Evolutionary conservation across 2,113 vertebrate genomes (phyloP).

Genomic region (Rissa tridactyla): DNA sequence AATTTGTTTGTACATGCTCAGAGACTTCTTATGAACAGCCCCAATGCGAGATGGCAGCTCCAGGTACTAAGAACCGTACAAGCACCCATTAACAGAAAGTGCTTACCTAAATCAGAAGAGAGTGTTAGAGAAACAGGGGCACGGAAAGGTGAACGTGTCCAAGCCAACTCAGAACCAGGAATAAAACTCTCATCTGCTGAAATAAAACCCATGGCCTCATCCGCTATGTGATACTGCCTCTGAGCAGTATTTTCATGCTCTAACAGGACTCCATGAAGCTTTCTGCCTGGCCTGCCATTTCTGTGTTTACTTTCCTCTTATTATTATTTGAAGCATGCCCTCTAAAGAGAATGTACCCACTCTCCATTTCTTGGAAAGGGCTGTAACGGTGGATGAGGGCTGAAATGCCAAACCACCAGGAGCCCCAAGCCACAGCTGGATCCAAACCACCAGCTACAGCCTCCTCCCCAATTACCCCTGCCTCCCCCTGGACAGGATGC

Average conservation of each 20-base stretch:
- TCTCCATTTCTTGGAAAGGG: not conserved
- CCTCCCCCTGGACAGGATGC: not conserved
- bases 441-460: not conserved
- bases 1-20: not conserved
- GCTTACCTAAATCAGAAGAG: not conserved
- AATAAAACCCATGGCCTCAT: not conserved
- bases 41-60: not conserved
- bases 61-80: not conserved
- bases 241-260: not conserved
- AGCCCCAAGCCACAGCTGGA: not conserved
- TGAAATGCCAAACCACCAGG: not conserved
- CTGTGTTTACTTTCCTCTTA: not conserved
- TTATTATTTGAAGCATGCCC: not conserved
- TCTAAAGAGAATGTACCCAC: not conserved
- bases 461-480: not conserved
- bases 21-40: not conserved
- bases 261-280: not conserved
- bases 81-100: not conserved
- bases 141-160: not conserved
- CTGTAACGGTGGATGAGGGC: not conserved
- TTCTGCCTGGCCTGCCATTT: not conserved
- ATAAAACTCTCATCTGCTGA: not conserved
- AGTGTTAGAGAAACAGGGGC: not conserved
- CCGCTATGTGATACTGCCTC: not conserved
- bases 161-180: not conserved